Evolutionary conservation across 2,113 vertebrate genomes (phyloP).

Genomic region (Oncorhynchus keta): DNA sequence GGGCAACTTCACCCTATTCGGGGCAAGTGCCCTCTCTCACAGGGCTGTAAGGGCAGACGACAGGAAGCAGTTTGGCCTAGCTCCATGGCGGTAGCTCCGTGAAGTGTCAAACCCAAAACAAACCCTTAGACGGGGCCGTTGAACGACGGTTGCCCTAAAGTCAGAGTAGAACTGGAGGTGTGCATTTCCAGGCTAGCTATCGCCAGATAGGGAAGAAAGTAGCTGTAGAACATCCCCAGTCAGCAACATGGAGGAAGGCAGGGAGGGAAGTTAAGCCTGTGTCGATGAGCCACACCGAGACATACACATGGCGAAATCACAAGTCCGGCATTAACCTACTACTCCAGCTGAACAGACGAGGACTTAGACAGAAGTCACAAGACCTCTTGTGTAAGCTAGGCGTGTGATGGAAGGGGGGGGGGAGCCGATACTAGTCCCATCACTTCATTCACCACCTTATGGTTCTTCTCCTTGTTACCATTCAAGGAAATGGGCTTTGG

Average conservation of each 20-base stretch:
- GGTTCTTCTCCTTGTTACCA: not conserved
- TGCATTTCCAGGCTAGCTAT: conserved; percentile 18
- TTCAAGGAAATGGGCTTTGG: too few species aligned
- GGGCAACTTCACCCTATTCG: not conserved
- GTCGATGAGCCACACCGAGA: conserved; percentile 1
- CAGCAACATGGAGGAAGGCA: not conserved
- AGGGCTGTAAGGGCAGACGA: conserved; percentile 35
- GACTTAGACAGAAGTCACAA: conserved; percentile 55
- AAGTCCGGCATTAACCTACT: conserved; percentile 32
- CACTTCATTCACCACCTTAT: conserved; percentile 28
- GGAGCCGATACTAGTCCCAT: conserved; percentile 17
- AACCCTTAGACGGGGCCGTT: conserved; percentile 46
- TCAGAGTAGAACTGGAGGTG: conserved; percentile 51
- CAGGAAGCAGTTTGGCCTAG: conserved; percentile 69
- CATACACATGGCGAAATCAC: not conserved
- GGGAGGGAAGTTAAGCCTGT: not conserved
- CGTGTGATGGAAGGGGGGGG: not conserved
- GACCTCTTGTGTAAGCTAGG: conserved; percentile 45
- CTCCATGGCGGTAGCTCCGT: conserved; percentile 53
- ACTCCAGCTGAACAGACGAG: conserved; percentile 30
- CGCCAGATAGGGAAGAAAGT: not conserved
- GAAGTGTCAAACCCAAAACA: conserved; percentile 74
- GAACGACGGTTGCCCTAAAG: conserved; percentile 50
- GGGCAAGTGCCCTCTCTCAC: not conserved
- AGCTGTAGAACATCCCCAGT: not conserved